Conservation (phyloP, 2,797 vertebrate species). For the Bovichtus variegatus region DNA sequence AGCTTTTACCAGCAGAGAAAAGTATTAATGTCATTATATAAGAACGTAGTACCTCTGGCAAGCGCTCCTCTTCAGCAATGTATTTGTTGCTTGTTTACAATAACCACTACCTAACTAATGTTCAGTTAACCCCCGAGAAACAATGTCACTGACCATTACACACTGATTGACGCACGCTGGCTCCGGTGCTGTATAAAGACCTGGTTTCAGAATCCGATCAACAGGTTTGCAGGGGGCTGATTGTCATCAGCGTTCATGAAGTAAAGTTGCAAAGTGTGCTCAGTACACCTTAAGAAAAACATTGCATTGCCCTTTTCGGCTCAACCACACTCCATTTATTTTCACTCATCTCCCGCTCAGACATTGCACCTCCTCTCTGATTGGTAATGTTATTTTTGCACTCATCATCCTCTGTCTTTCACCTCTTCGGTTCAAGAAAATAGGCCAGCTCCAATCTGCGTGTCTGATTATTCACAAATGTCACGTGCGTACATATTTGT, state of each 20-base stretch:
- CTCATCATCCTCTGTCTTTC: conserved; percentile 39
- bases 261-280: not conserved
- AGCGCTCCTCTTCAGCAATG: not conserved
- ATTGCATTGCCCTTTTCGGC: not conserved
- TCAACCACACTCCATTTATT: conserved; percentile 31
- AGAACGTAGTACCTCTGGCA: not conserved
- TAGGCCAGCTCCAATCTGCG: conserved; percentile 8
- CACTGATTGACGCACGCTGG: conserved; percentile 11
- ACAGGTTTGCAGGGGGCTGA: conserved; percentile 8
- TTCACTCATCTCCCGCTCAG: conserved; percentile 10
- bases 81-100: not conserved
- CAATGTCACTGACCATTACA: conserved; percentile 42
- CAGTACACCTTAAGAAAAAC: conserved; percentile 27
- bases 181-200: conserved; percentile 2
- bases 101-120: not conserved
- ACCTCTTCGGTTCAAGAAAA: conserved; percentile 41
- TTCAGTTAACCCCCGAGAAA: conserved; percentile 6
- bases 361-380: conserved; percentile 35
- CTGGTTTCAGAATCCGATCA: conserved; percentile 10
- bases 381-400: conserved; percentile 52
- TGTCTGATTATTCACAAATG: conserved; percentile 23
- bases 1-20: not conserved
- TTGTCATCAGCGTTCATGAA: not conserved
- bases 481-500: not conserved
- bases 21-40: not conserved